A percentile compares a stretch with the other conserved stretches of the same genome.
phyloP scores from a whole-genome alignment of 2,888 invertebrate genomes.

The Melieria crassipennis region DNA sequence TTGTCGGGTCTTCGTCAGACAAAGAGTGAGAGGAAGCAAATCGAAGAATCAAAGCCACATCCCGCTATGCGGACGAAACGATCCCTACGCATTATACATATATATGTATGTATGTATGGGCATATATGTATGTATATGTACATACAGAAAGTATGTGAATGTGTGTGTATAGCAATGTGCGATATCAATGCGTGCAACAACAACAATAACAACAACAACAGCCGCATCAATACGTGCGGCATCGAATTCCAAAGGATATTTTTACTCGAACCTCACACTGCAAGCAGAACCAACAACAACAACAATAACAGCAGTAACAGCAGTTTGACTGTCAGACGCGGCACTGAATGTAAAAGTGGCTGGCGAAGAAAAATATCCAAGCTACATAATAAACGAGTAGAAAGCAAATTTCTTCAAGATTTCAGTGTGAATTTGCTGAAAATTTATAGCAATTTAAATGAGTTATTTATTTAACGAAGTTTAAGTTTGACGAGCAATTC shows the following conservation, averaged over 20 bases:
- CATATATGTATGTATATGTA: slow-evolving; percentile 2
- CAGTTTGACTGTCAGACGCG: neutral
- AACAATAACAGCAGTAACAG: slow-evolving; percentile 3
- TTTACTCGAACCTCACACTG: slow-evolving; percentile 14
- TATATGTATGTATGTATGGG: neutral
- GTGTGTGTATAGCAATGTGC: neutral
- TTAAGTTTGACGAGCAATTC: too few species aligned
- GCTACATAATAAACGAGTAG: too few species aligned
- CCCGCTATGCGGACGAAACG: slow-evolving; percentile 17
- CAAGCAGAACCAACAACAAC: neutral
- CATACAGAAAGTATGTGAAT: neutral
- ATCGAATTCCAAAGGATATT: slow-evolving; percentile 28
- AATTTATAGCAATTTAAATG: too few species aligned
- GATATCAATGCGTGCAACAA: neutral
- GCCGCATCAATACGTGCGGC: slow-evolving; percentile 1
- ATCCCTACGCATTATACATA: neutral
- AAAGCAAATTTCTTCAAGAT: too few species aligned
- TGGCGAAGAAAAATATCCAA: too few species aligned
- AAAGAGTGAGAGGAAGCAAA: neutral
- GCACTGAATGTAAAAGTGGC: too few species aligned
- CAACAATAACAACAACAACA: slow-evolving; percentile 11
- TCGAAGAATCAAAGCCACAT: slow-evolving; percentile 28
- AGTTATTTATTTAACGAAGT: too few species aligned
- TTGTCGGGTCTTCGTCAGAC: neutral
- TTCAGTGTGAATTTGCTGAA: too few species aligned